Evolutionary conservation across 2,888 invertebrate species (phyloP), one percentile per base, ranked within the genome.

Genomic region (Acronicta leporina): DNA sequence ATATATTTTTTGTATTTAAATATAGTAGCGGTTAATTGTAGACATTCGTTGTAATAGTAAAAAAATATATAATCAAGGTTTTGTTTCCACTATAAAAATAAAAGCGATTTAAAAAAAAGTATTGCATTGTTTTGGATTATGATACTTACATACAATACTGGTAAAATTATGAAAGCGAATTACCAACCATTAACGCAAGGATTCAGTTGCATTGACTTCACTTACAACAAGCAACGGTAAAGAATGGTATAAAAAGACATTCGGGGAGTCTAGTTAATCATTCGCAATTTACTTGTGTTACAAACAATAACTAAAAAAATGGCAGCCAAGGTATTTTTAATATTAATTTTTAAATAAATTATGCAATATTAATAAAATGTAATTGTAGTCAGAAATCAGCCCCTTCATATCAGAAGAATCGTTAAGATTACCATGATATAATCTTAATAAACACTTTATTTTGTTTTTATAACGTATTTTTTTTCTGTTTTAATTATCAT

Each of bases 231-330:
- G 77, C 88, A 88, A 80, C 84, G 87, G 83, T 88, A 89, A 87
- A 78, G 87, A 81, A 84, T 83, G 54, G 75, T 88, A 87, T 88
- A 88, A 89, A 91, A 92, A 89, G 90, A 84, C 84, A 87, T 80
- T 83, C 79, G 64, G 45, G 79, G 75, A 80, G 81, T 81, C 85
- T 86, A 86, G 87, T 84, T 82, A 83, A 89, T 86, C 94, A 94
- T 91, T 94, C 92, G 86, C 92, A 90, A 91, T 90, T 81, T 82
- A 88, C 91, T 72, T 88, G 92, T 93, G 87, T 88, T 90, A 87
- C 83, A 80, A 87, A 85, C 85, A 81, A 84, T 87, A 85, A 88
- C 90, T 85, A 64, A n/a, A 20, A 87, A 84, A 92, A 94, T 94
- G 94, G 92, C 93, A 89, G 91, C 92, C 87, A 94, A 94, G 94